Percentiles rank a stretch among this genome's conserved stretches.
Conservation (phyloP, 1,140 invertebrate genomes). For the Drosophila setifemur region DNA sequence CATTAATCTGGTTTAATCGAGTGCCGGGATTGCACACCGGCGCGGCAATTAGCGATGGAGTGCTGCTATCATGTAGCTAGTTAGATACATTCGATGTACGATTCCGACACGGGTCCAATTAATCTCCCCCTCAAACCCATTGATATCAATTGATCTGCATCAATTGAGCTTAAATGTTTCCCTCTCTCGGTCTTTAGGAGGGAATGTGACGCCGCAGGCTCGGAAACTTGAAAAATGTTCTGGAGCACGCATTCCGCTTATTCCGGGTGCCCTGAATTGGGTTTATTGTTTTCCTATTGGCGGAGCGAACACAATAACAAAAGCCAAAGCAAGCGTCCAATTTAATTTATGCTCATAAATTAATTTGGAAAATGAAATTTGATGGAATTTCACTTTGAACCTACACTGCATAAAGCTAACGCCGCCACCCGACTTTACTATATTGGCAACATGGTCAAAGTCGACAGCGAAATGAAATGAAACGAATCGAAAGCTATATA, state of each 20-base stretch:
- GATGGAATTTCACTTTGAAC: slow-evolving; percentile 77
- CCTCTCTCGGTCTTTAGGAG: no score
- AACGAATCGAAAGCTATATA: no score
- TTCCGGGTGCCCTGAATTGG: slow-evolving; percentile 18
- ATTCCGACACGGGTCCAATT: neutral
- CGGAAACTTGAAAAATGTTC: neutral
- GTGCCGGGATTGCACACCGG: slow-evolving; percentile 3
- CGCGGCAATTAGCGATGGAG: slow-evolving; percentile 13
- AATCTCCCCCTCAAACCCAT: slow-evolving; percentile 2
- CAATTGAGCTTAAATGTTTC: neutral
- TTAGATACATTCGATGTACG: neutral
- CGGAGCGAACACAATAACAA: slow-evolving; percentile 28
- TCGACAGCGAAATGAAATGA: no score
- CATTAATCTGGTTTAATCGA: slow-evolving; percentile 26
- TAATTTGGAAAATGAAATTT: slow-evolving; percentile 77
- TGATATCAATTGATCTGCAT: slow-evolving; percentile 21
- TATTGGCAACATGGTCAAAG: slow-evolving; percentile 25
- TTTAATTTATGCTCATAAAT: slow-evolving; percentile 80
- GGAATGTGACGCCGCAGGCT: neutral
- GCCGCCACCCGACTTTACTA: no score
- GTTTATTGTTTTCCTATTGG: slow-evolving; percentile 35
- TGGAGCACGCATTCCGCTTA: slow-evolving; percentile 2
- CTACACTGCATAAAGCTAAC: slow-evolving; percentile 46
- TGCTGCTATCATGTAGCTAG: neutral
- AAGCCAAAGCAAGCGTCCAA: slow-evolving; percentile 22